Evolutionary conservation across 2,113 vertebrate species (phyloP).

Genomic region (Noturus placidus): DNA sequence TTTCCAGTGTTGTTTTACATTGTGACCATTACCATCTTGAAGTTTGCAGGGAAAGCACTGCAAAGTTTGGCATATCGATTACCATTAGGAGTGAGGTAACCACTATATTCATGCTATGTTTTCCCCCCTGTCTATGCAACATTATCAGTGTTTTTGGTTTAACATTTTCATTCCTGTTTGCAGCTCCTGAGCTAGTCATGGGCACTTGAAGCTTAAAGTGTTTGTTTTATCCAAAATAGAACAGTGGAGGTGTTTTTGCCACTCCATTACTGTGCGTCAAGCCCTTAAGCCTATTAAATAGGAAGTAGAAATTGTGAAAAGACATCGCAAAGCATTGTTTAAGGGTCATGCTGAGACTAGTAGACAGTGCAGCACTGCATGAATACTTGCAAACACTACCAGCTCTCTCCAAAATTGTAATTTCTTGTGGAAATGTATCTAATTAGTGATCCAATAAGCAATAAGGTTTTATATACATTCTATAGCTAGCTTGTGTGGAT

Average conservation of each 20-base stretch:
- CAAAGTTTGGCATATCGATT: neutral
- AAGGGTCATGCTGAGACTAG: neutral
- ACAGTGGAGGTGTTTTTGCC: neutral
- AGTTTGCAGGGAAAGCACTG: neutral
- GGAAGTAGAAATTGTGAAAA: neutral
- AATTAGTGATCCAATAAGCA: neutral
- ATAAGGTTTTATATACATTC: neutral
- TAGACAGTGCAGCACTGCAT: neutral
- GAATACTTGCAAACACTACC: neutral
- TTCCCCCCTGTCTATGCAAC: neutral
- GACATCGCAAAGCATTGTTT: neutral
- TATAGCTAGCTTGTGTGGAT: neutral
- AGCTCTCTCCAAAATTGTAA: neutral
- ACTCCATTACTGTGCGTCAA: neutral
- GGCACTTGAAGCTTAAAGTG: neutral
- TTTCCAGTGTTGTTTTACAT: neutral
- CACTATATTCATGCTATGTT: neutral
- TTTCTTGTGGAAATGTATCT: neutral
- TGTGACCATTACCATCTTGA: neutral
- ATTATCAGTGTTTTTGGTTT: neutral
- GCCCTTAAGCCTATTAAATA: neutral
- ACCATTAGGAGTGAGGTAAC: neutral
- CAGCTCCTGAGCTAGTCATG: neutral
- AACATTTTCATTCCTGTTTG: neutral
- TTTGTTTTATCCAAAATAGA: neutral